Evolutionary conservation across 2,797 vertebrate genomes (phyloP), one percentile per base, ranked within the genome.

Genomic region (Bucorvus abyssinicus): DNA sequence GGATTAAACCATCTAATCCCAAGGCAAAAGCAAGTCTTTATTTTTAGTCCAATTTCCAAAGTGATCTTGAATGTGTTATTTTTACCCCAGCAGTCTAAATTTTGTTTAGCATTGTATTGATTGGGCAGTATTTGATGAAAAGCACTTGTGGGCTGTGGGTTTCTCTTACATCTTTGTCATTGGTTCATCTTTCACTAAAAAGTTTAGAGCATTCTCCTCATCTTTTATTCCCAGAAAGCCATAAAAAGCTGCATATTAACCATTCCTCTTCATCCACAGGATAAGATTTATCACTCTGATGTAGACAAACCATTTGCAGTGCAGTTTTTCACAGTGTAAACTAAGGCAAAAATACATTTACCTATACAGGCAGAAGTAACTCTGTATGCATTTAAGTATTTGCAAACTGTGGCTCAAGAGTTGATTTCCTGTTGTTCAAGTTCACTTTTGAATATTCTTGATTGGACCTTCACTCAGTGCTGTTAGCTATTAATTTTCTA

Each of bases 41-140:
- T 91, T 95, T 97, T 96, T 84, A 93, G 70, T 50, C 56, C 42
- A 3, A n/a, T 81, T 94, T 95, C 61, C 90, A 89, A 95, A 96
- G 80, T 34, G 22, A 91, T 89, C 79, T 79, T 87, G 40, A 89
- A 65, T 24, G 65, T 32, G 87, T 89, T 97, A 97, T 97, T 97
- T 97, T 96, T 87, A 92, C n/a, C 40, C 59, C 27, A 89, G 32
- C 6, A 21, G 50, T 78, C 64, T 65, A 89, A 50, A 90, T 92
- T 82, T 85, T 91, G 36, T 83, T 96, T 93, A 89, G 26, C 6
- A 2, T 75, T 70, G 42, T 96, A 96, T 96, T 42, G 89, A 97
- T 96, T 75, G 49, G 30, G 50, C 67, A 86, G 50, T 44, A 59
- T 83, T 71, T 91, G 52, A 93, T 67, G 69, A 95, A 96, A 92